Conservation (phyloP, 2,888 invertebrate genomes). For the Aethes cnicana region DNA sequence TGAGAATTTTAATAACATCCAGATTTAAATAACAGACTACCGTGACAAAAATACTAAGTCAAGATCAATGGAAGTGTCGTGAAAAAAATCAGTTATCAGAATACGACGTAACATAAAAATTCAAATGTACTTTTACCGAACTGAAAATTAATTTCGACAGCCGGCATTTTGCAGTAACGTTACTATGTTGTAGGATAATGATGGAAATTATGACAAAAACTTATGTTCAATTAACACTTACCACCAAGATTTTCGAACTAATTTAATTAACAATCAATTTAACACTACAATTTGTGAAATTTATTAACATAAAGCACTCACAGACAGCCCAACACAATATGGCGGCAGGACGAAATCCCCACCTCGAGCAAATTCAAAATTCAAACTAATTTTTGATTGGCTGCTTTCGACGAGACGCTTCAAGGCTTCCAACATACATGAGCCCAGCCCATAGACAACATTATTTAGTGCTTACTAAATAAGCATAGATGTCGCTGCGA, state of each 20-base stretch:
- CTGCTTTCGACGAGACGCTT: conserved; percentile 63
- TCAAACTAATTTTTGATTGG: conserved; percentile 67
- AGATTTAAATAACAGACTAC: conserved; percentile 2
- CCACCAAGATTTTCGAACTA: conserved; percentile 72
- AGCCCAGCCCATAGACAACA: conserved; percentile 29
- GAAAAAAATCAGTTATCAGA: not conserved
- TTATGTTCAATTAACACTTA: conserved; percentile 59
- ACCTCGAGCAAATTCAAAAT: conserved; percentile 76
- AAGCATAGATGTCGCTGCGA: conserved; percentile 16
- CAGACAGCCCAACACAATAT: conserved; percentile 79
- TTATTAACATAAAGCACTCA: conserved; percentile 75
- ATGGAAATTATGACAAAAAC: conserved; percentile 65
- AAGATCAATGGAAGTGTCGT: conserved; percentile 1
- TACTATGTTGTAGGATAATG: conserved; percentile 35
- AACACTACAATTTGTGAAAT: conserved; percentile 64
- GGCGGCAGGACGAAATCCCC: conserved; percentile 78
- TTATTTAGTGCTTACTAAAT: conserved; percentile 19
- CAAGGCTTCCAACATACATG: conserved; percentile 54
- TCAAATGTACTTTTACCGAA: conserved; percentile 29
- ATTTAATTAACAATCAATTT: conserved; percentile 66
- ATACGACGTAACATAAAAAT: conserved; percentile 13
- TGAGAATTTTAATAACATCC: conserved; percentile 13
- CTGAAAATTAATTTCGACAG: conserved; percentile 35
- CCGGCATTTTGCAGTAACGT: conserved; percentile 44
- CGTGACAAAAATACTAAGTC: not conserved